A percentile compares a stretch with the other conserved stretches of the same genome.
These are phyloP conservation scores for Carassius gibelio DNA, from an alignment of 2,113 vertebrate genomes.

Conservation along the genomic window DNA sequence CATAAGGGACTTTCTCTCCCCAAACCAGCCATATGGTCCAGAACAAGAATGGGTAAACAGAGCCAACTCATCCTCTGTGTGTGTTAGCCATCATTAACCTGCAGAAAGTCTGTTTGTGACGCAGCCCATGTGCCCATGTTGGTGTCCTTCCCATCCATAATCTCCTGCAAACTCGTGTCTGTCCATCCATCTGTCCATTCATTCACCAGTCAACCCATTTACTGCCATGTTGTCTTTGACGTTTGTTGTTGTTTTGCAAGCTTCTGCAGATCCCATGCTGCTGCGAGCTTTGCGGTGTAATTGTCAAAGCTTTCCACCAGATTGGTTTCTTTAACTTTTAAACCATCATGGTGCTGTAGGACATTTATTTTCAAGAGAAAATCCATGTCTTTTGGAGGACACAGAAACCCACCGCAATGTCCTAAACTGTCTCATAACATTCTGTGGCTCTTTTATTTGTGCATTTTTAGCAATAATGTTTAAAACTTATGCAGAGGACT, in stretches of 20 bases:
- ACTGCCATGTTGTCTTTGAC: constrained; percentile 51
- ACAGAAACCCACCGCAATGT: constrained; percentile 23
- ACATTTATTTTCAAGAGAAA: constrained; percentile 23
- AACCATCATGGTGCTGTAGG: constrained; percentile 16
- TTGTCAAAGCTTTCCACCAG: constrained; percentile 43
- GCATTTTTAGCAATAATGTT: constrained; percentile 27
- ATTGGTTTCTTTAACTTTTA: constrained; percentile 21
- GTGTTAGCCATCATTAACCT: constrained; percentile 54
- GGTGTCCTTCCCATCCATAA: constrained; percentile 48
- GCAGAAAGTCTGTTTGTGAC: constrained; percentile 38
- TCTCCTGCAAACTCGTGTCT: constrained; percentile 37
- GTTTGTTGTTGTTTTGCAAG: constrained; percentile 52
- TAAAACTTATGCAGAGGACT: constrained; percentile 15
- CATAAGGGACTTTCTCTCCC: constrained; percentile 69
- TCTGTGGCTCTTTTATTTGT: constrained; percentile 41
- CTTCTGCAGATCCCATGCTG: constrained; percentile 60
- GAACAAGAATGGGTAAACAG: constrained; percentile 70
- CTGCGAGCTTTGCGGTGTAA: constrained; percentile 52
- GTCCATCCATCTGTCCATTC: constrained; percentile 48
- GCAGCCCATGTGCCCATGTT: constrained; percentile 58
- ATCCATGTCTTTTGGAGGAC: constrained; percentile 1
- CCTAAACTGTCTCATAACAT: constrained; percentile 20
- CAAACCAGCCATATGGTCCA: constrained; percentile 68
- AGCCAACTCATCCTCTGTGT: constrained; percentile 54
- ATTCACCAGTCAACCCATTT: constrained; percentile 51